These are phyloP conservation scores for Hestina assimilis DNA, from an alignment of 1,140 invertebrate genomes.

Conservation along the genomic window DNA sequence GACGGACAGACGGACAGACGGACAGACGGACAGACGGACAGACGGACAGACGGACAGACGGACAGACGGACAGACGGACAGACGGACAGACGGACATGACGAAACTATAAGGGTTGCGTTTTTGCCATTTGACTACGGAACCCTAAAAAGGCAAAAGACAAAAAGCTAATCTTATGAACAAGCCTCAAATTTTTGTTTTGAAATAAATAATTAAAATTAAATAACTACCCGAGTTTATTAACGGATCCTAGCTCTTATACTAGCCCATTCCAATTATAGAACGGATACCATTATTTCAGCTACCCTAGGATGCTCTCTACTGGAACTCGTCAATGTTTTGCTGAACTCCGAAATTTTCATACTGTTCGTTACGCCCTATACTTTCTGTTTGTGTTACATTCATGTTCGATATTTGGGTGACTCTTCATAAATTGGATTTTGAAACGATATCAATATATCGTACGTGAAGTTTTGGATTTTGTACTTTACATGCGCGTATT, in stretches of 20 bases:
- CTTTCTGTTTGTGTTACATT: background rate
- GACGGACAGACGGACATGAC: too few species aligned
- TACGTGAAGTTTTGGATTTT: too few species aligned
- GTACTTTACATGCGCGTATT: too few species aligned
- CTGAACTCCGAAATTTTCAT: conserved; percentile 53
- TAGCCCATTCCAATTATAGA: conserved; percentile 62
- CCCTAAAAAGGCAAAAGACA: too few species aligned
- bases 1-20: too few species aligned
- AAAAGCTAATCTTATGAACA: too few species aligned
- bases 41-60: too few species aligned
- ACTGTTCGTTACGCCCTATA: background rate
- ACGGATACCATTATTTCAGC: conserved; percentile 70
- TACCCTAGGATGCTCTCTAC: conserved; percentile 44
- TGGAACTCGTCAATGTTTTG: conserved; percentile 43
- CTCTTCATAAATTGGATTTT: background rate
- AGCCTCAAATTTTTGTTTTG: background rate
- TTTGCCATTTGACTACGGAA: too few species aligned
- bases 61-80: too few species aligned
- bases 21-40: too few species aligned
- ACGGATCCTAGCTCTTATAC: conserved; percentile 28
- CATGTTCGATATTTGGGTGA: background rate
- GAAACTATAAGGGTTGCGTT: too few species aligned
- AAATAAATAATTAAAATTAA: background rate
- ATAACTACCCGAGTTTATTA: background rate
- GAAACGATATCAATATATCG: background rate